Conservation (phyloP, 1,140 invertebrate genomes). For the Drosophila busckii region DNA sequence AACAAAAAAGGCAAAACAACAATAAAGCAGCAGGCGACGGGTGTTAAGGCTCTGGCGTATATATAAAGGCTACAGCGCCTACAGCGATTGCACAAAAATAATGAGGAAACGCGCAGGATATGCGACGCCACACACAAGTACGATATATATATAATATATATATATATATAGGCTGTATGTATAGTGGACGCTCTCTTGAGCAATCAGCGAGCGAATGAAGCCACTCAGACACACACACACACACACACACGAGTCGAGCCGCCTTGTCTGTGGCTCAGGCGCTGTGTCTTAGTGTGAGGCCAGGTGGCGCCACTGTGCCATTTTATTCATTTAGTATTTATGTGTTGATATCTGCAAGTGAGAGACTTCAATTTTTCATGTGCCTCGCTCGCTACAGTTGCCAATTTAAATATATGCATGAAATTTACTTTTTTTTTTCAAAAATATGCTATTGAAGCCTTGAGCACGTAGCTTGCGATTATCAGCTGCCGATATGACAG, state of each 20-base stretch:
- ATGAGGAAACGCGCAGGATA: constrained; percentile 72
- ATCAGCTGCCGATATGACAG: too few relatives aligned
- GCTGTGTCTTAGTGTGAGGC: constrained; percentile 24
- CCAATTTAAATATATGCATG: constrained; percentile 56
- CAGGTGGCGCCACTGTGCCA: constrained; percentile 16
- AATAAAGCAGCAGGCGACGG: constrained; percentile 26
- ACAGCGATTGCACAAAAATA: constrained; percentile 76
- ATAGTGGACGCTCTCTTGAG: constrained; percentile 45
- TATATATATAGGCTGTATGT: constrained; percentile 1
- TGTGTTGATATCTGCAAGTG: constrained; percentile 69
- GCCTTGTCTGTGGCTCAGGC: constrained; percentile 34
- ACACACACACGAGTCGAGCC: constrained; percentile 9
- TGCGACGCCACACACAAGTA: constrained; percentile 38
- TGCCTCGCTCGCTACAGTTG: constrained; percentile 3
- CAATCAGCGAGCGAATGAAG: constrained; percentile 68
- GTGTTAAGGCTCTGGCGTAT: not conserved
- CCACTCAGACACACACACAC: constrained; percentile 56
- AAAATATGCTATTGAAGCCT: too few relatives aligned
- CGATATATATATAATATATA: constrained; percentile 4
- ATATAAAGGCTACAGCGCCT: constrained; percentile 50
- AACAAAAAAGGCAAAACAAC: constrained; percentile 46
- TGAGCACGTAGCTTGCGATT: too few relatives aligned
- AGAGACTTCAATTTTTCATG: constrained; percentile 64
- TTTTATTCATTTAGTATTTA: constrained; percentile 61
- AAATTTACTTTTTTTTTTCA: too few relatives aligned